Conservation (phyloP, 2,797 vertebrate genomes). For the Microctenopoma stevenorrisi region DNA sequence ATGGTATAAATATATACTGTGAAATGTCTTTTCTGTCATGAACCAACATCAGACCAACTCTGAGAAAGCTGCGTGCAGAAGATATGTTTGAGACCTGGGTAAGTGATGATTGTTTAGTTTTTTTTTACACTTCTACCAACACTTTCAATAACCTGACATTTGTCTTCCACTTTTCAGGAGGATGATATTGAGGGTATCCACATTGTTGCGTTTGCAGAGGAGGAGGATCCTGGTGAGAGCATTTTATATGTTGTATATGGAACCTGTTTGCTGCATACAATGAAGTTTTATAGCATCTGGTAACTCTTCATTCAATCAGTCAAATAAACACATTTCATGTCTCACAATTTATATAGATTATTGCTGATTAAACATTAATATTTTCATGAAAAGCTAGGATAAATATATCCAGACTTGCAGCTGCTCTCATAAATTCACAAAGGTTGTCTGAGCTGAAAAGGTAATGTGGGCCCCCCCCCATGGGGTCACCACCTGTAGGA, state of each 20-base stretch:
- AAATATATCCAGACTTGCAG: too few relatives aligned
- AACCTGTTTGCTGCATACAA: background rate
- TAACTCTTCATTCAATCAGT: too few relatives aligned
- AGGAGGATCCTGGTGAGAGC: constrained; percentile 92
- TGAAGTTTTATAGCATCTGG: too few relatives aligned
- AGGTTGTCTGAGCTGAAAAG: too few relatives aligned
- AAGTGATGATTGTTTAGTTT: constrained; percentile 63
- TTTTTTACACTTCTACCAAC: background rate
- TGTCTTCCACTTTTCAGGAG: constrained; percentile 82
- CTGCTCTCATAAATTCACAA: too few relatives aligned
- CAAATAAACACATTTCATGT: too few relatives aligned
- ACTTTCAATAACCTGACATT: background rate
- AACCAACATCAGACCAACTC: constrained; percentile 86
- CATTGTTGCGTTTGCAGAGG: constrained; percentile 97
- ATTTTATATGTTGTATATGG: too few relatives aligned
- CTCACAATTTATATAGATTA: too few relatives aligned
- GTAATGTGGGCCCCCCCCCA: too few relatives aligned
- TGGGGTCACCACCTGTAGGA: too few relatives aligned
- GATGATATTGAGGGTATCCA: constrained; percentile 96
- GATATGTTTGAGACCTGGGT: constrained; percentile 99
- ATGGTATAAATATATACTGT: background rate
- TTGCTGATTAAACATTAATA: too few relatives aligned
- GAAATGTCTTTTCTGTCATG: constrained; percentile 27
- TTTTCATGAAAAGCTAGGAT: too few relatives aligned
- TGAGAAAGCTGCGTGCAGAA: constrained; percentile 93